Evolutionary conservation across 2,797 vertebrate genomes (phyloP).

Genomic region (Microchirus variegatus): DNA sequence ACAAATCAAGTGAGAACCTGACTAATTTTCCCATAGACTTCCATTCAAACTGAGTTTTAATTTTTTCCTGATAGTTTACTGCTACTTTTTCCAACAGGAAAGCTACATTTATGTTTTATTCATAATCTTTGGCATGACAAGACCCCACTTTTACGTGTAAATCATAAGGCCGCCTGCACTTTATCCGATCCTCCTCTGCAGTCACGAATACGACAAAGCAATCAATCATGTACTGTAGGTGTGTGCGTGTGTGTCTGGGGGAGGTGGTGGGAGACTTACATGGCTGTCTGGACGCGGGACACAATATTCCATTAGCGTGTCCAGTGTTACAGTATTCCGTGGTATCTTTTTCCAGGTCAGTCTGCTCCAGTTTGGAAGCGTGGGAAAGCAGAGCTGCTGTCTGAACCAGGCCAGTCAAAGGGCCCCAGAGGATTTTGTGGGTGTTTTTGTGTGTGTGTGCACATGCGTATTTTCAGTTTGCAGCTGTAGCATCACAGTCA

Average conservation of each 20-base stretch:
- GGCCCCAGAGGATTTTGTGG: slow-evolving; percentile 24
- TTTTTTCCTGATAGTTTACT: too few species aligned
- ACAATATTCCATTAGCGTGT: slow-evolving; percentile 41
- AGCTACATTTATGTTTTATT: too few species aligned
- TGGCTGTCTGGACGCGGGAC: slow-evolving; percentile 37
- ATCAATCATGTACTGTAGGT: not conserved
- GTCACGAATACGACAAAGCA: not conserved
- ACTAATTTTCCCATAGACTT: too few species aligned
- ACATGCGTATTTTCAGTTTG: slow-evolving; percentile 23
- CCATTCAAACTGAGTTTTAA: too few species aligned
- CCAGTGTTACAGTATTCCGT: slow-evolving; percentile 47
- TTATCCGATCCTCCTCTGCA: too few species aligned
- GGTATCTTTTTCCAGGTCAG: slow-evolving; percentile 42
- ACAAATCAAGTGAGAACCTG: too few species aligned
- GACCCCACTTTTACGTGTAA: too few species aligned
- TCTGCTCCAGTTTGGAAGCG: slow-evolving; percentile 57
- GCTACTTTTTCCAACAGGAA: too few species aligned
- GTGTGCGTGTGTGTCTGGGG: slow-evolving; percentile 1
- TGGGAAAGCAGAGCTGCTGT: slow-evolving; percentile 64
- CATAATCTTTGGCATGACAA: too few species aligned
- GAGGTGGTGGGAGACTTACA: slow-evolving; percentile 4
- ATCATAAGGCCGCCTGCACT: too few species aligned
- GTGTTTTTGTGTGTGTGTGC: slow-evolving; percentile 29
- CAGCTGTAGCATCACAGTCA: slow-evolving; percentile 53
- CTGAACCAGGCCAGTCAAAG: slow-evolving; percentile 45